Conservation (phyloP, 1,140 invertebrate species). For the Bemisia tabaci region DNA sequence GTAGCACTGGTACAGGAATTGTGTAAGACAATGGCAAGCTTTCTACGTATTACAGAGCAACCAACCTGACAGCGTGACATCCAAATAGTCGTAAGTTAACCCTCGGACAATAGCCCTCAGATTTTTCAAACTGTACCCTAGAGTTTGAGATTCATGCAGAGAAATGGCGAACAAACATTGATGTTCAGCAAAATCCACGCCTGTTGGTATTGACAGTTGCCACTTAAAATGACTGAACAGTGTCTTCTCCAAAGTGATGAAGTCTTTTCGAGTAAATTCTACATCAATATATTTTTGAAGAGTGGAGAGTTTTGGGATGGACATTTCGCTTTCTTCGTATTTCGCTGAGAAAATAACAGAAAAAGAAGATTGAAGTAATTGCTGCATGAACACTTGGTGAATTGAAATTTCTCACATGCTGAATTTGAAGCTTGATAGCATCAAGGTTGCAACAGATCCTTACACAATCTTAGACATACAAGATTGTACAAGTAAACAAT, state of each 20-base stretch:
- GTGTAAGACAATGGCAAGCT: no score
- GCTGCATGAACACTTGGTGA: no score
- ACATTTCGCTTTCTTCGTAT: neutral
- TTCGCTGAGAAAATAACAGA: neutral
- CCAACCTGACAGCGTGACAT: neutral
- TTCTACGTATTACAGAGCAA: neutral
- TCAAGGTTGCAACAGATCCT: no score
- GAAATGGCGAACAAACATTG: neutral
- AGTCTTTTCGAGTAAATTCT: neutral
- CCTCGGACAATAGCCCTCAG: neutral
- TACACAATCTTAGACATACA: no score
- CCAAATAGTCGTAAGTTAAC: neutral
- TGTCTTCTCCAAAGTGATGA: neutral
- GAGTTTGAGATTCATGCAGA: neutral
- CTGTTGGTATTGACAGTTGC: neutral
- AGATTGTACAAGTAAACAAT: no score
- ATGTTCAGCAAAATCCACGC: neutral
- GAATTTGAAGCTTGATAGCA: no score
- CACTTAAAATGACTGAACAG: neutral
- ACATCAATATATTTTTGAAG: neutral
- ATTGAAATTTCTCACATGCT: no score
- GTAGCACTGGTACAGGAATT: no score
- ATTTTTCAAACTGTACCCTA: neutral
- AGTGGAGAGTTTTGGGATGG: neutral
- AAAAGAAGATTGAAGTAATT: no score